Base-by-base conservation (phyloP, 2,113 vertebrate species). In the Nerophis lumbriciformis region DNA sequence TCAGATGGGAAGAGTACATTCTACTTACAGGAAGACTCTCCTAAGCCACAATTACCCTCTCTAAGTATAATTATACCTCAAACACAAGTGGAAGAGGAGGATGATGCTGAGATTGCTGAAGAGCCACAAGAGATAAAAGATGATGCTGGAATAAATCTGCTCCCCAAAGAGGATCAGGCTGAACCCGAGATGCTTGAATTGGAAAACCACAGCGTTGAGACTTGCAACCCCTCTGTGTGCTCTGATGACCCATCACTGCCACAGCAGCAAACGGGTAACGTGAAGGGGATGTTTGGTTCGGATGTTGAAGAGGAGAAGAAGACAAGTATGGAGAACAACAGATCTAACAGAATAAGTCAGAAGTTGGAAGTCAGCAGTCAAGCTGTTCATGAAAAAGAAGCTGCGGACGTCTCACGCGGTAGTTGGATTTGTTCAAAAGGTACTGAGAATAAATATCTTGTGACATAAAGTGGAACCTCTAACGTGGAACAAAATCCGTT, bases 361-460 rank as follows among this genome's bases (percentile, higher is more conserved):
- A 76, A 80, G 45, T 37, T 65, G 49, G 73, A 80, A 5, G 65
- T 70, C 8, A 61, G 35, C 28, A 35, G 42, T 61, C 58, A 77
- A 55, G n/a, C 60, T 53, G 47, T 53, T 28, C 53, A 78, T 0
- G 81, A 86, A 57, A 82, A 81, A 49, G 82, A 83, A 39, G 73
- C 76, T 36, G 66, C 77, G 70, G 82, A 85, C 2, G 37, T 73
- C 61, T 87, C 84, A 66, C 85, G 88, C 80, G 86, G 83, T 83
- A 81, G 77, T 73, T 88, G 85, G 84, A 75, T 83, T 65, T 80
- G 87, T 62, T 79, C 84, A 50, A 83, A 88, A 89, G 87, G 87
- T 89, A 89, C 79, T 63, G 16, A 44, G 39, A 69, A 44, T 55
- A 74, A 19, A 48, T 44, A 53, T 35, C 48, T 61, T 70, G 48